phyloP scores from a whole-genome alignment of 2,888 invertebrate species.

The Xestobium rufovillosum region DNA sequence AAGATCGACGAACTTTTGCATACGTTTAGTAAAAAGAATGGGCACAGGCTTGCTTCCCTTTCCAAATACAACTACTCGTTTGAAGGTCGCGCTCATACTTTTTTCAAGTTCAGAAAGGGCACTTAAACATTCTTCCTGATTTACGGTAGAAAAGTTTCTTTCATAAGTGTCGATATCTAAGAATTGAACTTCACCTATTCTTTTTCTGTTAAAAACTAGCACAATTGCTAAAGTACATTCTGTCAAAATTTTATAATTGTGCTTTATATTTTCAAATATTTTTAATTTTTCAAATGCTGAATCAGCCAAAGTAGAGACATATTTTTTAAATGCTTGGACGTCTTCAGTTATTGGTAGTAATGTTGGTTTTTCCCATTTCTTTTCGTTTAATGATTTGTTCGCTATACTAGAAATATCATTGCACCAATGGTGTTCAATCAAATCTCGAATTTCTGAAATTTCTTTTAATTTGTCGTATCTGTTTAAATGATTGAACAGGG shows the following conservation, averaged over 20 bases:
- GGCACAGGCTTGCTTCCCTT: constrained; percentile 17
- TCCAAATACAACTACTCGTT: constrained; percentile 15
- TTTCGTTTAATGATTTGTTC: constrained; percentile 14
- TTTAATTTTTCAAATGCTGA: constrained; percentile 10
- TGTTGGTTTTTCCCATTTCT: constrained; percentile 13
- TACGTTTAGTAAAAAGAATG: constrained; percentile 15
- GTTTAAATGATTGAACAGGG: constrained; percentile 7
- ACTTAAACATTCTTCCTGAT: constrained; percentile 14
- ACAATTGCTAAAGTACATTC: constrained; percentile 9
- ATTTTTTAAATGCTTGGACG: constrained; percentile 12
- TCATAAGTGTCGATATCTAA: constrained; percentile 11
- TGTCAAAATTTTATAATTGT: constrained; percentile 12
- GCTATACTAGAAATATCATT: constrained; percentile 17
- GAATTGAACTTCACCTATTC: constrained; percentile 14
- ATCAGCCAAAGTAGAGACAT: constrained; percentile 7
- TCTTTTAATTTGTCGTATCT: not conserved
- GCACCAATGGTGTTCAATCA: constrained; percentile 14
- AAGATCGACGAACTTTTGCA: constrained; percentile 15
- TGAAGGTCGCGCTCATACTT: constrained; percentile 10
- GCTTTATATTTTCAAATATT: constrained; percentile 2
- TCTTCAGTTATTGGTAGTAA: constrained; percentile 15
- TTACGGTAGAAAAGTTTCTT: constrained; percentile 3
- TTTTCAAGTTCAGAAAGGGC: constrained; percentile 12
- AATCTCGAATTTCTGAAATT: constrained; percentile 8
- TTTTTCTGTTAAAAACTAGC: constrained; percentile 11